phyloP scores from a whole-genome alignment of 2,113 vertebrate genomes.

The Chlorodrepanis virens region DNA sequence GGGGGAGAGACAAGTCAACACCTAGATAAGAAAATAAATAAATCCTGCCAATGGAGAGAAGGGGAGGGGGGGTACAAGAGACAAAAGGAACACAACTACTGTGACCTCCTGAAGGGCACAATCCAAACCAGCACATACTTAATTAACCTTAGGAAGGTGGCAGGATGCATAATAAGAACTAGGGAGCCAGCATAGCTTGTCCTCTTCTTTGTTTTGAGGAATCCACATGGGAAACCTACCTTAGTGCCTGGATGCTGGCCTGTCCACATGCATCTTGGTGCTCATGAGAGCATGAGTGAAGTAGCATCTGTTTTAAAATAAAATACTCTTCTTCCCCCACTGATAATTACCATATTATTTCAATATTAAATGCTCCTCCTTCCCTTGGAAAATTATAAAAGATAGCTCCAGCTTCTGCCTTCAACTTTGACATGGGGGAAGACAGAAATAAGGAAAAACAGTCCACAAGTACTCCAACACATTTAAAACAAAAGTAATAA shows the following conservation, averaged over 20 bases:
- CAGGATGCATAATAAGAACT: neutral
- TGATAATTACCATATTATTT: neutral
- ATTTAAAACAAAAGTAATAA: neutral
- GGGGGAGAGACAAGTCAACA: neutral
- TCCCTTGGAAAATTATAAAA: neutral
- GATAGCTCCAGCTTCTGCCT: neutral
- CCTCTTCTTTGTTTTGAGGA: neutral
- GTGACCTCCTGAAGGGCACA: neutral
- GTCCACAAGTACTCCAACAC: neutral
- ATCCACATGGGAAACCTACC: accelerated
- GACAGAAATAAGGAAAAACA: neutral
- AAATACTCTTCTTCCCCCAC: neutral
- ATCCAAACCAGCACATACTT: neutral
- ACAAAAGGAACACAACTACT: neutral
- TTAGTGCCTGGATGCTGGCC: neutral
- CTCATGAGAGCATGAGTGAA: neutral
- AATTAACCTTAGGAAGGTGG: neutral
- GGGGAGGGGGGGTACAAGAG: accelerated
- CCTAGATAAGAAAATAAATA: neutral
- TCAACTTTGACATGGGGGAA: neutral
- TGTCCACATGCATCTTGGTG: neutral
- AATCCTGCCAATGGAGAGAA: neutral
- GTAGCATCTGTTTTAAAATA: neutral
- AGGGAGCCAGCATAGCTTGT: neutral
- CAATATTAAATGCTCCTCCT: neutral